phyloP scores from a whole-genome alignment of 2,888 invertebrate species.

The Incurvaria masculella region DNA sequence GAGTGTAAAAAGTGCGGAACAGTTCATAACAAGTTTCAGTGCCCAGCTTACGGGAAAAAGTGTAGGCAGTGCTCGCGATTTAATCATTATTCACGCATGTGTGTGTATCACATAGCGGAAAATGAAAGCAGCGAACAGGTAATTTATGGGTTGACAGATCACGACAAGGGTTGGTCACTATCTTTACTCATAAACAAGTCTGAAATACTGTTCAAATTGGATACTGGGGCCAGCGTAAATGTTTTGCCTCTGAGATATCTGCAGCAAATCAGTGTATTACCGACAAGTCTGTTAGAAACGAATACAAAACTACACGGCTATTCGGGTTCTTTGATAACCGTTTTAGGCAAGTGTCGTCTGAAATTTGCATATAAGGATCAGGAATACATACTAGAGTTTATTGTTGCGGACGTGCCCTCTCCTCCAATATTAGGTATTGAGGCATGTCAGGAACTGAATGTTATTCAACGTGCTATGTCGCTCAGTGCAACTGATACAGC shows the following conservation, averaged over 20 bases:
- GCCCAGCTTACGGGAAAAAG: not conserved
- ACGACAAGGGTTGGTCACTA: not conserved
- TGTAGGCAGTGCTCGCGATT: not conserved
- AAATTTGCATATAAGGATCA: conserved; percentile 1
- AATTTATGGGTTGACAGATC: not conserved
- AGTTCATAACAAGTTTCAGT: not conserved
- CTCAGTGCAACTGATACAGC: not conserved
- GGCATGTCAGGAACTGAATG: conserved; percentile 14
- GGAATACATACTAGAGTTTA: not conserved
- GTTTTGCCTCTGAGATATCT: conserved; percentile 1
- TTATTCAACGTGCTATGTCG: conserved; percentile 10
- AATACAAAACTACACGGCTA: not conserved
- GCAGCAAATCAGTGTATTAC: not conserved
- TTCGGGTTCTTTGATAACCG: not conserved
- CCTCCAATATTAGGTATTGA: not conserved
- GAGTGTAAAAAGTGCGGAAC: not conserved
- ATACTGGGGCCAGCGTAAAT: not conserved
- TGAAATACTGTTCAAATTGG: not conserved
- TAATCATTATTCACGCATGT: not conserved
- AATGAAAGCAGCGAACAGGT: not conserved
- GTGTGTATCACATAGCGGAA: not conserved
- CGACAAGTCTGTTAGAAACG: not conserved
- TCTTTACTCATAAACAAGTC: not conserved
- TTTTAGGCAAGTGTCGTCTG: conserved; percentile 4
- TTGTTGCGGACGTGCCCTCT: not conserved